These are phyloP conservation scores for Mormyrus iriodes DNA, from an alignment of 2,113 vertebrate genomes.

Conservation along the genomic window DNA sequence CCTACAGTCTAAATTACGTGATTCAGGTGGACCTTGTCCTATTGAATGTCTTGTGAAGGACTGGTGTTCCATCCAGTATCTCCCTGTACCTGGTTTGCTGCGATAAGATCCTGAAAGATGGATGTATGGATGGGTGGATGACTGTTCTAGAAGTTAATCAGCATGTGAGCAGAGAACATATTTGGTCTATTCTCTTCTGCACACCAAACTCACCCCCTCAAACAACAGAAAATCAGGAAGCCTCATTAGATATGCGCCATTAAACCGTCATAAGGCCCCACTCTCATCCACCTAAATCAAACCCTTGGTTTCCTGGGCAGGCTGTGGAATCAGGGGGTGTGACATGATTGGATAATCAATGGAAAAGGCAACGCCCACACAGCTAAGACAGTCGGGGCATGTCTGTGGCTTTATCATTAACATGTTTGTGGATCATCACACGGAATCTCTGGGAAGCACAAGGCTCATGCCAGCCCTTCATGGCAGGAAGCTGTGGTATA, in stretches of 20 bases:
- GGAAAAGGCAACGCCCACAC: background rate
- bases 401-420: background rate
- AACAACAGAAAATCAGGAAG: background rate
- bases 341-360: background rate
- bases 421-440: background rate
- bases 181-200: background rate
- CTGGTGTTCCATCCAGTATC: background rate
- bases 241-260: background rate
- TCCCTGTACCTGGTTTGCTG: background rate
- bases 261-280: background rate
- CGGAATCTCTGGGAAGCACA: background rate
- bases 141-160: background rate
- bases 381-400: background rate
- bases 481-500: background rate
- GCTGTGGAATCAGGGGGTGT: background rate
- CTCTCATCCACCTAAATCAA: background rate
- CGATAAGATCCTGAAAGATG: background rate
- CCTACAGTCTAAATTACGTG: background rate
- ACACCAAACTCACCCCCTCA: background rate
- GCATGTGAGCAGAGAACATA: background rate
- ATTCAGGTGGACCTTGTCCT: background rate
- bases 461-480: background rate
- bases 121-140: background rate
- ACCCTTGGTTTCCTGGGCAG: background rate
- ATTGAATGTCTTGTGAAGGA: background rate